These are phyloP conservation scores for Falco peregrinus DNA, from an alignment of 2,797 vertebrate species.

Conservation along the genomic window DNA sequence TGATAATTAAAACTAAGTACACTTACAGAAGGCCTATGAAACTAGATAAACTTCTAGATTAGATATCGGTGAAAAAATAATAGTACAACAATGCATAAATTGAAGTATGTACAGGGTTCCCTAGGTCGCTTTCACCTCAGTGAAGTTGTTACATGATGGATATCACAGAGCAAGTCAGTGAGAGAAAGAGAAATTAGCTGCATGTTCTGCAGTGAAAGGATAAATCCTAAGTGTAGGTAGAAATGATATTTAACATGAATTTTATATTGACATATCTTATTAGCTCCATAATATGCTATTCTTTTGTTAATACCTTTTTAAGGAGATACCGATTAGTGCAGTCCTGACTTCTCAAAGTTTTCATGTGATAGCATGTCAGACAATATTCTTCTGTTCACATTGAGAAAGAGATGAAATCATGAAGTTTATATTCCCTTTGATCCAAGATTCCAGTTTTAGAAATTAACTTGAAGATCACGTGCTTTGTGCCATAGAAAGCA, in stretches of 20 bases:
- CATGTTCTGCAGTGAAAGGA: not conserved
- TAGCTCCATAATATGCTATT: not conserved
- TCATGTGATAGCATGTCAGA: not conserved
- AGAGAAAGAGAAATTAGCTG: not conserved
- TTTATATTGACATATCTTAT: not conserved
- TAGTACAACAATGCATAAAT: not conserved
- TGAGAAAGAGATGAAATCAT: constrained; percentile 12
- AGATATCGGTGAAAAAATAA: not conserved
- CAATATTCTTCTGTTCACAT: not conserved
- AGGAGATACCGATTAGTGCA: not conserved
- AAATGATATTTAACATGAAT: not conserved
- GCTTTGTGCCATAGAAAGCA: not conserved
- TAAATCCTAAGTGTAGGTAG: not conserved
- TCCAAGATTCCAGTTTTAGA: constrained; percentile 37
- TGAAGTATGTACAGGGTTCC: not conserved
- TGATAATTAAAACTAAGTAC: not conserved
- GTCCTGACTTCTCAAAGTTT: not conserved
- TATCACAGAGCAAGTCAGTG: not conserved
- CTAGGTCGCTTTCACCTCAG: not conserved
- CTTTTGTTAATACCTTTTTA: not conserved
- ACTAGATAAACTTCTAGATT: not conserved
- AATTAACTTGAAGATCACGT: constrained; percentile 33
- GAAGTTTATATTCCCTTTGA: not conserved
- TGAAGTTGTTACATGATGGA: not conserved
- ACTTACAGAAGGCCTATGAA: not conserved